A percentile compares a stretch with the other conserved stretches of the same genome.
Conservation (phyloP, 2,113 vertebrate genomes). For the Sinocyclocheilus grahami region DNA sequence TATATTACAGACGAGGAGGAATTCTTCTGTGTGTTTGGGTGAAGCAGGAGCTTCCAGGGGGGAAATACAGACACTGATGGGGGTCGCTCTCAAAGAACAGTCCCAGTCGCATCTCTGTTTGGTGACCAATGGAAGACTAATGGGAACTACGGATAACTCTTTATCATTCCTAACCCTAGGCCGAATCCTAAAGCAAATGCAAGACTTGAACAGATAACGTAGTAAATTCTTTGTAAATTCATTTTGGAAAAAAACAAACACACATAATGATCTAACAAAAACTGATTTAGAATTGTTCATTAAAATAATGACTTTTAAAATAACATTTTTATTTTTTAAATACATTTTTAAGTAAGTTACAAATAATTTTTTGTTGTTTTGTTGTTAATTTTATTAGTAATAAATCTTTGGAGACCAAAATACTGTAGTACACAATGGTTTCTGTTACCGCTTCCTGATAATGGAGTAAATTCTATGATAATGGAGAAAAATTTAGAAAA, state of each 20-base stretch:
- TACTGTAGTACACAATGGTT: background rate
- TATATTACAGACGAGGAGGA: constrained; percentile 76
- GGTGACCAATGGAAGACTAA: background rate
- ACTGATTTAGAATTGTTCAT: background rate
- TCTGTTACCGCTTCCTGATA: background rate
- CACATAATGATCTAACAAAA: background rate
- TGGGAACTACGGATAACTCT: background rate
- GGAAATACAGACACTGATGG: constrained; percentile 32
- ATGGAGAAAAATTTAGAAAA: background rate
- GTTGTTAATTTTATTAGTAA: too few species aligned
- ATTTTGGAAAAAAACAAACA: background rate
- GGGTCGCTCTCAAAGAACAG: background rate
- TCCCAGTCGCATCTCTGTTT: background rate
- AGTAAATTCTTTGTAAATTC: background rate
- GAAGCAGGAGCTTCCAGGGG: constrained; percentile 49
- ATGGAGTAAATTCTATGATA: background rate
- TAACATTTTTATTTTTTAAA: background rate
- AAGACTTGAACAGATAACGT: background rate
- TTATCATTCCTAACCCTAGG: background rate
- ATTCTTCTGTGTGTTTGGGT: constrained; percentile 67
- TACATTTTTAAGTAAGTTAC: too few species aligned
- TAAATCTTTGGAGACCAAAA: too few species aligned
- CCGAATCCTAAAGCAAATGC: background rate
- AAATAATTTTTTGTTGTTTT: too few species aligned
- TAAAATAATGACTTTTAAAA: background rate